Evolutionary conservation across 2,888 invertebrate genomes (phyloP).

Genomic region (Drosophila monieri): DNA sequence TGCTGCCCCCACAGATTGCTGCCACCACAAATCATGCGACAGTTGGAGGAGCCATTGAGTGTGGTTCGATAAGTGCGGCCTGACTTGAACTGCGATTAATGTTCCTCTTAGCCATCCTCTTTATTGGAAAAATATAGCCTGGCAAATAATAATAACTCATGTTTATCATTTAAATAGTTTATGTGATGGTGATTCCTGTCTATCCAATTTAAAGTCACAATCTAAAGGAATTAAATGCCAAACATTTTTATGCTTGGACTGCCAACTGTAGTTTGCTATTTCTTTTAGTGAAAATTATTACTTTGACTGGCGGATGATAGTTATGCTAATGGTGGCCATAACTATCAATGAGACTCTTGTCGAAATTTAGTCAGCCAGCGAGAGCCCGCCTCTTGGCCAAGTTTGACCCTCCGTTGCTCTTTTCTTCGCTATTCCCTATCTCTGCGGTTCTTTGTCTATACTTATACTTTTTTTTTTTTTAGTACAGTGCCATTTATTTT

Average conservation of each 20-base stretch:
- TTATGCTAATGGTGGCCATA: conserved; percentile 21
- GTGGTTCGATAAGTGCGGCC: conserved; percentile 33
- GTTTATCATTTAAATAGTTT: too few relatives aligned
- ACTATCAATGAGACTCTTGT: conserved; percentile 10
- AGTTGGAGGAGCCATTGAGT: conserved; percentile 27
- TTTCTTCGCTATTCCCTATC: not conserved
- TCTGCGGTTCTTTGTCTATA: conserved; percentile 20
- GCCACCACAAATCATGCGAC: conserved; percentile 29
- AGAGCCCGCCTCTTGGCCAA: conserved; percentile 4
- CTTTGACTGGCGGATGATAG: conserved; percentile 9
- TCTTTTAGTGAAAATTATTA: not conserved
- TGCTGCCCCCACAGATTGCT: conserved; percentile 2
- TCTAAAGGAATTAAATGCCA: not conserved
- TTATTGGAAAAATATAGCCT: not conserved
- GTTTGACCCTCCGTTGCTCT: not conserved
- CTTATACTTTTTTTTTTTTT: conserved; percentile 18
- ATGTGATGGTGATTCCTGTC: not conserved
- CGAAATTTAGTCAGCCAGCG: conserved; percentile 16
- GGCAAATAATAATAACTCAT: not conserved
- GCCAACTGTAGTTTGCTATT: not conserved
- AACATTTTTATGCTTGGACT: not conserved
- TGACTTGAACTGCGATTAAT: conserved; percentile 42
- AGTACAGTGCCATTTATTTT: conserved; percentile 38
- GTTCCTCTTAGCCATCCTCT: conserved; percentile 2
- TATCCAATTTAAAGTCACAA: not conserved